Evolutionary conservation across 1,140 invertebrate genomes (phyloP).

Genomic region (Aphaenogaster floridana): DNA sequence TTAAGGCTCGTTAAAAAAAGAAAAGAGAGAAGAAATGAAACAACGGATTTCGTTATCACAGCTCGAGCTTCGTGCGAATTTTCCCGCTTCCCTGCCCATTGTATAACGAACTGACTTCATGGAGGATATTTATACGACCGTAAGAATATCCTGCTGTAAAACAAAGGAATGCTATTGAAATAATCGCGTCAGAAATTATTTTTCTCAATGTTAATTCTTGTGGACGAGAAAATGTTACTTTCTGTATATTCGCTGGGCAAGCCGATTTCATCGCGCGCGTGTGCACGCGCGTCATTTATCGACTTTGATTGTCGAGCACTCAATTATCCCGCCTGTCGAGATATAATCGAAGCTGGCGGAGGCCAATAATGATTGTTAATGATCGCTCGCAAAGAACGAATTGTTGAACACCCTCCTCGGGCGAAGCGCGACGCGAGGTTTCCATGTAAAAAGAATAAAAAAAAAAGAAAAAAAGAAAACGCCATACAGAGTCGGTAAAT

Average conservation of each 20-base stretch:
- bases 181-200: constrained; percentile 49
- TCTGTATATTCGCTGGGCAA: constrained; percentile 23
- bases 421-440: not conserved
- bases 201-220: constrained; percentile 57
- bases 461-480: not conserved
- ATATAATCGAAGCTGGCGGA: constrained; percentile 9
- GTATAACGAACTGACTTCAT: constrained; percentile 51
- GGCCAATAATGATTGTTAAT: not conserved
- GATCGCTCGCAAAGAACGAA: not conserved
- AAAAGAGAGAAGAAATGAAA: constrained; percentile 43
- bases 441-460: not conserved
- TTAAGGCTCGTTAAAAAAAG: constrained; percentile 58
- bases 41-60: constrained; percentile 57
- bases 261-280: constrained; percentile 12
- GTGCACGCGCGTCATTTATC: constrained; percentile 35
- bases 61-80: constrained; percentile 59
- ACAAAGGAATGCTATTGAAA: constrained; percentile 20
- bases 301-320: constrained; percentile 21
- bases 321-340: constrained; percentile 22
- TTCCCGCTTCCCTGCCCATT: constrained; percentile 15
- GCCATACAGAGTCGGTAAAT: constrained; percentile 38
- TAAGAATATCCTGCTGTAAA: constrained; percentile 35
- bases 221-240: constrained; percentile 34
- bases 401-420: not conserved
- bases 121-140: constrained; percentile 37